phyloP scores from a whole-genome alignment of 2,888 invertebrate species.

The Podotricha telesiphe region DNA sequence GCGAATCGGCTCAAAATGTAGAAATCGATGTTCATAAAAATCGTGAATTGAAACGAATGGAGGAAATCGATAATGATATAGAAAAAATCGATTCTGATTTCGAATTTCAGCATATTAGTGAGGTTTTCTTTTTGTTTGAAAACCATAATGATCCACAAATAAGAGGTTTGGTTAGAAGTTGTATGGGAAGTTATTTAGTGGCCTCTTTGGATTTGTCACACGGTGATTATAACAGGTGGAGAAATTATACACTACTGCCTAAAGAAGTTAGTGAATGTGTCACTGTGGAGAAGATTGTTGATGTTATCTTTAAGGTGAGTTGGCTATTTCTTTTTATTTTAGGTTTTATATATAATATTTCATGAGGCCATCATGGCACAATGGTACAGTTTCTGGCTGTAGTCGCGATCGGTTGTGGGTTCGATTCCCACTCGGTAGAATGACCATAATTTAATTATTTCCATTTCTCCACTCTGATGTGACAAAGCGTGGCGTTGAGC shows the following conservation, averaged over 20 bases:
- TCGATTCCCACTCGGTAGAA: too few species aligned
- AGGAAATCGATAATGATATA: conserved; percentile 58
- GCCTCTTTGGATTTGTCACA: conserved; percentile 83
- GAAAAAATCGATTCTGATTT: conserved; percentile 51
- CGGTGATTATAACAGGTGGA: conserved; percentile 82
- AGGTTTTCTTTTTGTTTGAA: conserved; percentile 86
- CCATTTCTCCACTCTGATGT: too few species aligned
- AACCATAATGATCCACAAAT: conserved; percentile 92
- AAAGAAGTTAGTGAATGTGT: conserved; percentile 68
- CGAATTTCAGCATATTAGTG: conserved; percentile 86
- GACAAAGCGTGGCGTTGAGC: too few species aligned
- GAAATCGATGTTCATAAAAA: conserved; percentile 53
- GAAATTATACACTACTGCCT: conserved; percentile 61
- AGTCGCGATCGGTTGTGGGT: too few species aligned
- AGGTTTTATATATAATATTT: too few species aligned
- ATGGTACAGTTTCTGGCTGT: too few species aligned
- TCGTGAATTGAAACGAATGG: conserved; percentile 56
- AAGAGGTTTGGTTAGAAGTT: conserved; percentile 87
- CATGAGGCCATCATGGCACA: too few species aligned
- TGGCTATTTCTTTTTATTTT: background rate
- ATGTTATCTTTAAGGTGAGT: conserved; percentile 82
- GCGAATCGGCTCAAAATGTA: conserved; percentile 72
- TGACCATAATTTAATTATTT: too few species aligned
- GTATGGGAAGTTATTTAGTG: conserved; percentile 87
- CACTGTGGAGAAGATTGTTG: conserved; percentile 76